phyloP scores from a whole-genome alignment of 2,888 invertebrate genomes.

The Rhaphigaster nebulosa region DNA sequence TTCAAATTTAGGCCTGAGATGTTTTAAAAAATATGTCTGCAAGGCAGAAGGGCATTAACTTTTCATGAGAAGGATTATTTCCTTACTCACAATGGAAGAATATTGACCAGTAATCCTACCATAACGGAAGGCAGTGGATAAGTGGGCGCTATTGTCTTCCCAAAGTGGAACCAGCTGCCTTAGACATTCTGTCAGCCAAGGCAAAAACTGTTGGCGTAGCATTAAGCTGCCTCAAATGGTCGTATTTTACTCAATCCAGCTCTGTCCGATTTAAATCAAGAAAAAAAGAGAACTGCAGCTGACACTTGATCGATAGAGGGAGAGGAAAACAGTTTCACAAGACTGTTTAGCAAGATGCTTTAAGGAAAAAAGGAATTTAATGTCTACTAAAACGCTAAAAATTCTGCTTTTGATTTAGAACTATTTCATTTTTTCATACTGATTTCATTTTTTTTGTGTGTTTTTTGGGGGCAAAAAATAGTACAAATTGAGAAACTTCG shows the following conservation, averaged over 20 bases:
- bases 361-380: too few species aligned
- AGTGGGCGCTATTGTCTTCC: constrained; percentile 39
- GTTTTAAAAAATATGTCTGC: neutral
- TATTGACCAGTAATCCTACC: constrained; percentile 35
- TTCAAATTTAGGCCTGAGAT: too few species aligned
- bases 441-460: too few species aligned
- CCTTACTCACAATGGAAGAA: neutral
- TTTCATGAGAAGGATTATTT: neutral
- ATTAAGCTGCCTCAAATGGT: neutral
- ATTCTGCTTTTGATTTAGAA: too few species aligned
- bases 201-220: constrained; percentile 10
- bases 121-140: neutral
- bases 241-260: neutral
- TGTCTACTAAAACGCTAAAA: too few species aligned
- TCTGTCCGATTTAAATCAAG: neutral
- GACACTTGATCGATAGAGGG: neutral
- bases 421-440: too few species aligned
- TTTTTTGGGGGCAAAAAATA: too few species aligned
- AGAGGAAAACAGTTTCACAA: neutral
- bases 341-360: too few species aligned
- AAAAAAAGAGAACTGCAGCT: neutral
- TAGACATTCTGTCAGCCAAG: neutral
- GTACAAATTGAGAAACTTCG: too few species aligned
- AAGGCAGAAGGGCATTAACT: neutral
- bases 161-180: constrained; percentile 33